A percentile compares a stretch with the other conserved stretches of the same genome.
These are phyloP conservation scores for Semnopithecus entellus DNA, from an alignment of 2,113 vertebrate genomes.

Conservation along the genomic window DNA sequence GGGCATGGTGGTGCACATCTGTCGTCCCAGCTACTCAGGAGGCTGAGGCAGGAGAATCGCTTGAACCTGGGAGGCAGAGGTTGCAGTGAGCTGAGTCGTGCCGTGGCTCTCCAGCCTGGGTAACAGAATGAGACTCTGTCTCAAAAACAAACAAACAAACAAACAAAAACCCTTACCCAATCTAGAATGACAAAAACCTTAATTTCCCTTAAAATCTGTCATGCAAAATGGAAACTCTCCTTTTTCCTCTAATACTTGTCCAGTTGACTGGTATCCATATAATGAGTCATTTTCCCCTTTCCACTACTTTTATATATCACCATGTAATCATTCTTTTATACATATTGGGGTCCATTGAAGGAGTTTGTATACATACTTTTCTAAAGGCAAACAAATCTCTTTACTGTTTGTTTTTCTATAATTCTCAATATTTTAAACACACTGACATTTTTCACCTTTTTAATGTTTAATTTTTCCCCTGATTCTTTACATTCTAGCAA, in stretches of 20 bases:
- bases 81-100: too few species aligned
- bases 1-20: too few species aligned
- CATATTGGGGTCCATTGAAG: not conserved
- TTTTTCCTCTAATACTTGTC: not conserved
- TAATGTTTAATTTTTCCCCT: not conserved
- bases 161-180: too few species aligned
- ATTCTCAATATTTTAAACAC: not conserved
- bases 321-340: not conserved
- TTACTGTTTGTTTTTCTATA: not conserved
- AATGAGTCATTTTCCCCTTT: not conserved
- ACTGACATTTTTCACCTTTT: not conserved
- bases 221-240: not conserved
- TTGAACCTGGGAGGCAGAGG: too few species aligned
- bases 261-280: not conserved
- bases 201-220: not conserved
- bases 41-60: too few species aligned
- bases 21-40: too few species aligned
- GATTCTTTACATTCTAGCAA: not conserved
- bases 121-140: too few species aligned
- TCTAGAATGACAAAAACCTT: not conserved
- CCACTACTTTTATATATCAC: not conserved
- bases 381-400: not conserved
- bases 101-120: too few species aligned
- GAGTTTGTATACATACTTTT: not conserved
- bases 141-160: too few species aligned